Evolutionary conservation across 2,113 vertebrate genomes (phyloP).

Genomic region (Scolopax mira): DNA sequence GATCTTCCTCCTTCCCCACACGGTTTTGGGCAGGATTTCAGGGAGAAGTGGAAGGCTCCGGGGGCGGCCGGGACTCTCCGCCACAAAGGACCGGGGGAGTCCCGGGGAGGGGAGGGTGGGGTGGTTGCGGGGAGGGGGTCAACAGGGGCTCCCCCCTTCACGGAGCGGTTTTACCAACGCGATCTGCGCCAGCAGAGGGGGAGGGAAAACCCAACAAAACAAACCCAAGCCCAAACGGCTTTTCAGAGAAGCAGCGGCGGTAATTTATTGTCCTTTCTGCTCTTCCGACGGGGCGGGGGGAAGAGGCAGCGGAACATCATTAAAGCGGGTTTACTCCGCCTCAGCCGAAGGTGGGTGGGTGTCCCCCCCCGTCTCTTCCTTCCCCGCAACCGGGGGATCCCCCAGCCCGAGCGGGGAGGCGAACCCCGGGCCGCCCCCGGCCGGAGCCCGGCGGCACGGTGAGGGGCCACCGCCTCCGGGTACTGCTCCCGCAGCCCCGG

Average conservation of each 20-base stretch:
- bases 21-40: background rate
- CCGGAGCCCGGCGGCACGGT: background rate
- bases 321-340: constrained; percentile 57
- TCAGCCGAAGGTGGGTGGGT: background rate
- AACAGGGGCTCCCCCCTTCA: constrained; percentile 18
- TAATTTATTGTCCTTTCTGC: constrained; percentile 79
- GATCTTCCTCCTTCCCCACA: background rate
- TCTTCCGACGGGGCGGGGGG: constrained; percentile 67
- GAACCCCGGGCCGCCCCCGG: too few species aligned
- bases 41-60: background rate
- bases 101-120: background rate
- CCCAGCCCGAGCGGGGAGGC: background rate
- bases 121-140: too few species aligned
- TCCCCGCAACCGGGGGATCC: too few species aligned
- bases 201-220: constrained; percentile 10
- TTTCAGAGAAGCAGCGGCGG: constrained; percentile 70
- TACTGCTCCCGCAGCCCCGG: background rate
- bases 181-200: constrained; percentile 27
- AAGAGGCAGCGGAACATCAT: constrained; percentile 70
- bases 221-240: too few species aligned
- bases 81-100: background rate
- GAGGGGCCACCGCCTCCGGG: background rate
- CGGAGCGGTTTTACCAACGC: constrained; percentile 53
- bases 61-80: background rate
- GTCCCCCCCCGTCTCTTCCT: too few species aligned